Percentiles rank a stretch among this genome's conserved stretches.
phyloP scores from a whole-genome alignment of 1,140 invertebrate species.

The Agrilus planipennis region DNA sequence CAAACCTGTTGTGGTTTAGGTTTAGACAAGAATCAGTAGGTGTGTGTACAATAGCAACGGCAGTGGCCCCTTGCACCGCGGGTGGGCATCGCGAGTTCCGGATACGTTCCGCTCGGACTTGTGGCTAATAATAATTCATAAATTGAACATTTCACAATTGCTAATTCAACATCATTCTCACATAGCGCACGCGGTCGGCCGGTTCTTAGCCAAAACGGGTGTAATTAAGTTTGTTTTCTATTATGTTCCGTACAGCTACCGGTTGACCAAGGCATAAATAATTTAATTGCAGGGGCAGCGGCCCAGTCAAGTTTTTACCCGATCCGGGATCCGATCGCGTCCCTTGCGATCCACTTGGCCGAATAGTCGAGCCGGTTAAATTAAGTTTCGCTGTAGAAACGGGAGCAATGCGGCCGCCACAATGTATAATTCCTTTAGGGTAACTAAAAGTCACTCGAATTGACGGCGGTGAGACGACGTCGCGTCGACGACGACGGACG shows the following conservation, averaged over 20 bases:
- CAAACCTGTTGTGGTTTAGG: too few relatives aligned
- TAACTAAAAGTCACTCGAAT: conserved; percentile 22
- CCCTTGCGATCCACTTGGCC: background rate
- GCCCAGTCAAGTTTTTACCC: conserved; percentile 6
- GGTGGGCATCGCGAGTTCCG: too few relatives aligned
- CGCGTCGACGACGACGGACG: too few relatives aligned
- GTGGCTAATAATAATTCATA: conserved; percentile 35
- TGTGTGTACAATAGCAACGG: too few relatives aligned
- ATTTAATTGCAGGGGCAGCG: conserved; percentile 24
- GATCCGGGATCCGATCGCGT: conserved; percentile 4
- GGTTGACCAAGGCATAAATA: conserved; percentile 31
- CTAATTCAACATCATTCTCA: conserved; percentile 32
- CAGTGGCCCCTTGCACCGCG: too few relatives aligned
- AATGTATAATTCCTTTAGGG: conserved; percentile 21
- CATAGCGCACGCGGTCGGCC: conserved; percentile 22
- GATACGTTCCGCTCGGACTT: too few relatives aligned
- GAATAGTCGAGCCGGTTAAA: conserved; percentile 23
- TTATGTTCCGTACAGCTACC: conserved; percentile 33
- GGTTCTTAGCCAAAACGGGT: conserved; percentile 28
- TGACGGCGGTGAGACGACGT: conserved; percentile 10
- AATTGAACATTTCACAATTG: conserved; percentile 34
- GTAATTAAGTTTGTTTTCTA: conserved; percentile 35
- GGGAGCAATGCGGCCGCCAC: conserved; percentile 19
- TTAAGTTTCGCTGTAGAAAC: conserved; percentile 21
- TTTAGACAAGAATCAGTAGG: too few relatives aligned